These are phyloP conservation scores for Eulithis testata DNA, from an alignment of 2,888 invertebrate genomes.

Conservation along the genomic window DNA sequence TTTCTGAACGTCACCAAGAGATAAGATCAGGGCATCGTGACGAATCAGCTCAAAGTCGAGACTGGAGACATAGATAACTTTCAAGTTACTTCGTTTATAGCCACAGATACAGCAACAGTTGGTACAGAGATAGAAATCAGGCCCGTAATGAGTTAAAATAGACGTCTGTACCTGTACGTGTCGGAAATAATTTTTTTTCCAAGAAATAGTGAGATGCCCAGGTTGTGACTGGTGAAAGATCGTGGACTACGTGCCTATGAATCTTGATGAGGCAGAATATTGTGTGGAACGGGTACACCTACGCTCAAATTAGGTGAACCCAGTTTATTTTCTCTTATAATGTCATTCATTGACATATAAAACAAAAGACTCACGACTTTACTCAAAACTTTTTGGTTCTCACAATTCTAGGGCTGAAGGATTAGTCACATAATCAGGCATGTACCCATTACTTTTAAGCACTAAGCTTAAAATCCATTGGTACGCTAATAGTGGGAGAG, in stretches of 20 bases:
- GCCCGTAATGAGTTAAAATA: slow-evolving; percentile 41
- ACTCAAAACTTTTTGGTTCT: background rate
- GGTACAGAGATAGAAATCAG: slow-evolving; percentile 34
- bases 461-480: too few relatives aligned
- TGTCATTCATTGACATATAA: background rate
- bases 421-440: too few relatives aligned
- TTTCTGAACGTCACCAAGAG: slow-evolving; percentile 40
- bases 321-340: background rate
- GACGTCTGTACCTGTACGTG: slow-evolving; percentile 40
- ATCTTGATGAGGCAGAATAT: slow-evolving; percentile 27
- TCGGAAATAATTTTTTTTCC: slow-evolving; percentile 37
- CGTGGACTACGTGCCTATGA: slow-evolving; percentile 30
- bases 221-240: slow-evolving; percentile 24
- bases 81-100: slow-evolving; percentile 4
- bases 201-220: slow-evolving; percentile 30
- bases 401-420: background rate
- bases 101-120: slow-evolving; percentile 19
- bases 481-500: too few relatives aligned
- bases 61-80: slow-evolving; percentile 20
- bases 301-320: slow-evolving; percentile 14
- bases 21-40: slow-evolving; percentile 44
- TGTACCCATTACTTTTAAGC: too few relatives aligned
- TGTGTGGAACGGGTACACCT: slow-evolving; percentile 18
- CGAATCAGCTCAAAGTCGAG: slow-evolving; percentile 36
- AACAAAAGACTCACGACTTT: background rate